A percentile compares a stretch with the other conserved stretches of the same genome.
phyloP scores from a whole-genome alignment of 2,888 invertebrate species.

The Xanthorhoe designata region DNA sequence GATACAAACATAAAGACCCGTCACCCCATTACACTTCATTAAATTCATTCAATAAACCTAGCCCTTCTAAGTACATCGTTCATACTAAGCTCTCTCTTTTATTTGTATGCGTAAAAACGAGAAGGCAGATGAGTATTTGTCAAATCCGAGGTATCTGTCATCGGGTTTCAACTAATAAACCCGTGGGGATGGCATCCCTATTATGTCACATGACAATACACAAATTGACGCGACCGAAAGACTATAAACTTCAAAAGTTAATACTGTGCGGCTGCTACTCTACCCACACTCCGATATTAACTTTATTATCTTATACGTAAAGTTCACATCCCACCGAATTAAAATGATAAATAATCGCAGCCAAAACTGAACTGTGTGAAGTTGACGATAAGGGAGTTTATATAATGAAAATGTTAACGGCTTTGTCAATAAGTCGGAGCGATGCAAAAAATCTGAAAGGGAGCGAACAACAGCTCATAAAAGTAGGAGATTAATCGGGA shows the following conservation, averaged over 20 bases:
- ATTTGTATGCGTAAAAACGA: constrained; percentile 16
- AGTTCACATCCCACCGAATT: constrained; percentile 17
- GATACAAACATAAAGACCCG: constrained; percentile 64
- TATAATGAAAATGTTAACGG: constrained; percentile 34
- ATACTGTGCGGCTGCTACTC: constrained; percentile 53
- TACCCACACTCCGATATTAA: constrained; percentile 29
- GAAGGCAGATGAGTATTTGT: constrained; percentile 61
- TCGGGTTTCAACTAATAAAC: constrained; percentile 81
- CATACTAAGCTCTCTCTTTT: constrained; percentile 57
- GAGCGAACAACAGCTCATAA: constrained; percentile 82
- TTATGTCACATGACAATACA: constrained; percentile 85
- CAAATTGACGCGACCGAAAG: constrained; percentile 83
- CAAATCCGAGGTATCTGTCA: constrained; percentile 75
- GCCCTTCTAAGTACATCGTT: constrained; percentile 77
- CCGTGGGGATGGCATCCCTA: constrained; percentile 79
- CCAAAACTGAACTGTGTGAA: constrained; percentile 36
- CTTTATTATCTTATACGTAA: constrained; percentile 4
- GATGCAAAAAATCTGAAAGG: constrained; percentile 72
- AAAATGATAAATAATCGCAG: background rate
- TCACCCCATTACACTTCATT: constrained; percentile 76
- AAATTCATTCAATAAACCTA: constrained; percentile 76
- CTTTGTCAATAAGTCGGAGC: constrained; percentile 62
- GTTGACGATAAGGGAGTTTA: constrained; percentile 44
- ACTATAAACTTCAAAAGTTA: constrained; percentile 82
- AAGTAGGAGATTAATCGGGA: constrained; percentile 84